Evolutionary conservation across 2,113 vertebrate species (phyloP).

Genomic region (Oncorhynchus gorbuscha): DNA sequence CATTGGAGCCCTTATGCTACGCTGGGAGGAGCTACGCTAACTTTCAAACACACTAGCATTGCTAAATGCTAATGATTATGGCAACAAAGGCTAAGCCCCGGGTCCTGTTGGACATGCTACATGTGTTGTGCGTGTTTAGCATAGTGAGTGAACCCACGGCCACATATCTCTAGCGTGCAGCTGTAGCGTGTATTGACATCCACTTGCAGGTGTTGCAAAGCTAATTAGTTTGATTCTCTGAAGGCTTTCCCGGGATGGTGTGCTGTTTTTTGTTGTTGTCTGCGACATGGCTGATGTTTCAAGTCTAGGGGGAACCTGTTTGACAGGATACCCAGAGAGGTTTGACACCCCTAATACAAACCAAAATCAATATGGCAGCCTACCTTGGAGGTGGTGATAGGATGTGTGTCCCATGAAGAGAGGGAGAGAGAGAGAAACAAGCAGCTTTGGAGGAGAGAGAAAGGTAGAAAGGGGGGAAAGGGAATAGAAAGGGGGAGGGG

Average conservation of each 20-base stretch:
- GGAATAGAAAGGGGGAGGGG: no score
- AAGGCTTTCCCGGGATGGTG: conserved; percentile 1
- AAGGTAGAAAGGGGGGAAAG: not conserved
- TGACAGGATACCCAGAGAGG: not conserved
- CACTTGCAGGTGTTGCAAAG: conserved; percentile 4
- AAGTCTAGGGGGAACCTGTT: not conserved
- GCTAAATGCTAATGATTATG: not conserved
- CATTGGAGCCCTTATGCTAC: conserved; percentile 2
- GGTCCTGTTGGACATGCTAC: conserved; percentile 1
- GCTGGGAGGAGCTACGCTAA: not conserved
- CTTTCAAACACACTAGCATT: conserved; percentile 17
- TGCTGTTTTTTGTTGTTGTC: not conserved
- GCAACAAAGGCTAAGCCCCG: not conserved
- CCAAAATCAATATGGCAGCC: no score
- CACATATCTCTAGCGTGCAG: conserved; percentile 1
- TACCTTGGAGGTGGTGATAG: no score
- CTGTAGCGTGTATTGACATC: not conserved
- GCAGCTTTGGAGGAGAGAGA: no score
- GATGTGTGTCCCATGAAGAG: no score
- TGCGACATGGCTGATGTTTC: not conserved
- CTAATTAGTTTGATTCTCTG: conserved; percentile 5
- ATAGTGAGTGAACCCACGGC: not conserved
- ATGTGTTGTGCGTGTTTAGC: not conserved
- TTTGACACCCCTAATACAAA: not conserved
- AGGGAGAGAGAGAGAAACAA: no score